phyloP scores from a whole-genome alignment of 2,888 invertebrate species.

The Monochamus alternatus region DNA sequence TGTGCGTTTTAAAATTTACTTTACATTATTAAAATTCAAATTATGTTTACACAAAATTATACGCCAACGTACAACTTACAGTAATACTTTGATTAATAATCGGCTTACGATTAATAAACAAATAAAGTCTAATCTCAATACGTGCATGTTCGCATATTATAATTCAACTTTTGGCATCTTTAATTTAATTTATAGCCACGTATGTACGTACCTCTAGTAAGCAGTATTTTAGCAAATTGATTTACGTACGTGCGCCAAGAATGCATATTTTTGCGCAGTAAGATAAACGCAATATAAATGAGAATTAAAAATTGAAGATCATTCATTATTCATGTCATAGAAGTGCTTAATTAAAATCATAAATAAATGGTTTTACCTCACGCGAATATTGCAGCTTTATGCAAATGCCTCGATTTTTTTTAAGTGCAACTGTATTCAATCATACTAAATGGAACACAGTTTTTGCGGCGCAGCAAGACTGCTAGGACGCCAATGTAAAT shows the following conservation, averaged over 20 bases:
- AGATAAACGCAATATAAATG: conserved; percentile 47
- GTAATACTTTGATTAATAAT: background rate
- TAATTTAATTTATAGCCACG: conserved; percentile 23
- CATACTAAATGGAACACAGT: conserved; percentile 56
- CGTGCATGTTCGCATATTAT: conserved; percentile 45
- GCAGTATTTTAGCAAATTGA: conserved; percentile 41
- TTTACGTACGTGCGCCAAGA: conserved; percentile 30
- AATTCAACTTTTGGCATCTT: conserved; percentile 42
- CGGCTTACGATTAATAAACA: background rate
- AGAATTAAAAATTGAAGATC: conserved; percentile 42
- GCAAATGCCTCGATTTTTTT: conserved; percentile 56
- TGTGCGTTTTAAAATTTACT: too few relatives aligned
- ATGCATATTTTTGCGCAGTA: conserved; percentile 45
- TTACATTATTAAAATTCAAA: background rate
- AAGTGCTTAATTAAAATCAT: conserved; percentile 62
- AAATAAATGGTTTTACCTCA: conserved; percentile 62
- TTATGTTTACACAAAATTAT: background rate
- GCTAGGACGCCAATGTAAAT: conserved; percentile 51
- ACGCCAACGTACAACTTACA: background rate
- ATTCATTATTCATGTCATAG: conserved; percentile 57
- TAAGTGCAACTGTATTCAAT: conserved; percentile 52
- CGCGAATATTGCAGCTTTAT: conserved; percentile 63
- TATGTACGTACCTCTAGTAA: conserved; percentile 29
- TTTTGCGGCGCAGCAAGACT: conserved; percentile 50
- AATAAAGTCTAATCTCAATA: conserved; percentile 35